phyloP scores from a whole-genome alignment of 2,113 vertebrate genomes.

The Perognathus longimembris region DNA sequence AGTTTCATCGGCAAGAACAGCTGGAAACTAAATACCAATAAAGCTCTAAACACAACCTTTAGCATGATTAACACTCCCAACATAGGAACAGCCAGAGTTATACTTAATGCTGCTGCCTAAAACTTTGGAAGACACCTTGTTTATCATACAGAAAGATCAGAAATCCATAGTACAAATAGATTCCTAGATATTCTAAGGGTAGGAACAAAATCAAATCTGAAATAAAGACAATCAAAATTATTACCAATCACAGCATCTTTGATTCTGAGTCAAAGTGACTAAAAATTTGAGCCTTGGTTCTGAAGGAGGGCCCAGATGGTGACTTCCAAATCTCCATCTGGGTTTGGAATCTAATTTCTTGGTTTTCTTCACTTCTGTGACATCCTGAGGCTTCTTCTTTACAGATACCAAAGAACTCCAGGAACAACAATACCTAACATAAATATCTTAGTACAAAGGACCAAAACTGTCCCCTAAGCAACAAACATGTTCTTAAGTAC shows the following conservation, averaged over 20 bases:
- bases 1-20: conserved; percentile 48
- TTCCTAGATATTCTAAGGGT: neutral
- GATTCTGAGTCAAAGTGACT: neutral
- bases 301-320: neutral
- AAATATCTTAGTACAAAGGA: neutral
- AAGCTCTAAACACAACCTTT: conserved; percentile 14
- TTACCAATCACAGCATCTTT: neutral
- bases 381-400: neutral
- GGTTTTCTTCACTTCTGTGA: neutral
- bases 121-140: neutral
- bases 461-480: neutral
- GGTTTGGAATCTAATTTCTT: too few species aligned
- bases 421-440: neutral
- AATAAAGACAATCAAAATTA: neutral
- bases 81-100: neutral
- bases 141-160: conserved; percentile 5
- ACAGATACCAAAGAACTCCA: neutral
- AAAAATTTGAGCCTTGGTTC: neutral
- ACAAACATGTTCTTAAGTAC: neutral
- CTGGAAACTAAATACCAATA: conserved; percentile 61
- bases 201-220: neutral
- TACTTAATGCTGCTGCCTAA: neutral
- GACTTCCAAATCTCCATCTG: neutral
- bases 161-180: neutral
- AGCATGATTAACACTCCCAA: neutral